These are phyloP conservation scores for Scalopus aquaticus DNA, from an alignment of 2,113 vertebrate species.

Conservation along the genomic window DNA sequence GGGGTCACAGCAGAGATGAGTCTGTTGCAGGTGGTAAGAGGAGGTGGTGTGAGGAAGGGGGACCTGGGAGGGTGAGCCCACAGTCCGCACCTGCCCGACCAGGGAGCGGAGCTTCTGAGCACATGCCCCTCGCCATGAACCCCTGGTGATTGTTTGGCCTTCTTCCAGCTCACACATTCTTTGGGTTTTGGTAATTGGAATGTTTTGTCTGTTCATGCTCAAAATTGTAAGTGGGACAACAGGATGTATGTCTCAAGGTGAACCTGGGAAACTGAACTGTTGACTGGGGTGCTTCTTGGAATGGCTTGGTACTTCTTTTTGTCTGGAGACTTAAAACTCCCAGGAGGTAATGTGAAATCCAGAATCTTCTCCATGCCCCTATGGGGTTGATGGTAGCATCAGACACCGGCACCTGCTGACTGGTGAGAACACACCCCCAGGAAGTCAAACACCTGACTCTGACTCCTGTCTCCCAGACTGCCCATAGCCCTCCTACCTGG, in stretches of 20 bases:
- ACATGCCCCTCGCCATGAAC: background rate
- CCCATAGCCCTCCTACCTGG: too few species aligned
- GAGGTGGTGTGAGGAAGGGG: too few species aligned
- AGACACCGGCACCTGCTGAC: too few species aligned
- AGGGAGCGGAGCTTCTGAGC: background rate
- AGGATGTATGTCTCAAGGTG: background rate
- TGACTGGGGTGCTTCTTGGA: background rate
- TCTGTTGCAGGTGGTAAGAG: too few species aligned
- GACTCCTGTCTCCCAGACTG: too few species aligned
- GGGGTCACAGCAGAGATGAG: too few species aligned
- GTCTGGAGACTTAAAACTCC: slow-evolving; percentile 6
- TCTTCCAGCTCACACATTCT: slow-evolving; percentile 41
- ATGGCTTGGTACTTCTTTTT: background rate
- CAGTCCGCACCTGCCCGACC: too few species aligned
- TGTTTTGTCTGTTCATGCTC: slow-evolving; percentile 67
- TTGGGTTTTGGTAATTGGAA: slow-evolving; percentile 56
- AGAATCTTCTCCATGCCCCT: background rate
- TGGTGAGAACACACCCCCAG: too few species aligned
- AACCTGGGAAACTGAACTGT: too few species aligned
- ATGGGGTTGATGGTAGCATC: too few species aligned
- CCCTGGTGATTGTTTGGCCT: background rate
- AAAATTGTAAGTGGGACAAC: background rate
- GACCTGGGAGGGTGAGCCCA: too few species aligned
- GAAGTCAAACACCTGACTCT: too few species aligned
- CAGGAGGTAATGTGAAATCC: background rate